These are phyloP conservation scores for Micrastur ruficollis DNA, from an alignment of 2,797 vertebrate species.

Conservation along the genomic window DNA sequence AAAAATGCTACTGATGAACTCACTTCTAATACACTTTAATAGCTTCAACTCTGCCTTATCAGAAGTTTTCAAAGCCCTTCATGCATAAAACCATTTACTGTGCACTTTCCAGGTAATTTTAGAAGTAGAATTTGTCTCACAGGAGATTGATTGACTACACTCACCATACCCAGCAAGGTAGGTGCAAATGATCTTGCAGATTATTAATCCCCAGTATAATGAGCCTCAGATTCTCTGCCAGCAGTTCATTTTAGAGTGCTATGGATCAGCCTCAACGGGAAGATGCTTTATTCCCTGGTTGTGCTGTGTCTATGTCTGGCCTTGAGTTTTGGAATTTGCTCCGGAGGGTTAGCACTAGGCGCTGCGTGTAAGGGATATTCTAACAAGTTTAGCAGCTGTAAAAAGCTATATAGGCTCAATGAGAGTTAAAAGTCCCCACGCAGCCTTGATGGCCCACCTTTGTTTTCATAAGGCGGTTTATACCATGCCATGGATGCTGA, in stretches of 20 bases:
- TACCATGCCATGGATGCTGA: neutral
- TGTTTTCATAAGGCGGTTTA: neutral
- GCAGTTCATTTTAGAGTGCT: neutral
- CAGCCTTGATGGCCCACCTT: neutral
- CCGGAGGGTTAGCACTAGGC: rapidly evolving
- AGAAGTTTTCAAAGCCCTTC: conserved; percentile 36
- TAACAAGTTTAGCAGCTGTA: neutral
- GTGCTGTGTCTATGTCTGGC: neutral
- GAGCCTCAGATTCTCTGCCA: neutral
- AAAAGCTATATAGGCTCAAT: neutral
- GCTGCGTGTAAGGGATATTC: neutral
- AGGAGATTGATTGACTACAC: conserved; percentile 21
- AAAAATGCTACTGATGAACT: neutral
- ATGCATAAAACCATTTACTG: conserved; percentile 23
- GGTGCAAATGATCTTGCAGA: conserved; percentile 24
- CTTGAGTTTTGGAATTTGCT: neutral
- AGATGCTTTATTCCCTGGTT: neutral
- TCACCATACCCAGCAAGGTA: neutral
- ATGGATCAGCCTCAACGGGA: neutral
- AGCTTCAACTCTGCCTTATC: neutral
- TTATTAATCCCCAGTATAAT: conserved; percentile 31
- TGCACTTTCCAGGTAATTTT: conserved; percentile 28
- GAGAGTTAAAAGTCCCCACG: neutral
- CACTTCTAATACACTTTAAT: neutral
- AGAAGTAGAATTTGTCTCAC: neutral